Percentiles rank a stretch among this genome's conserved stretches.
Evolutionary conservation across 2,888 invertebrate species (phyloP).

Genomic region (Rhagonycha fulva): DNA sequence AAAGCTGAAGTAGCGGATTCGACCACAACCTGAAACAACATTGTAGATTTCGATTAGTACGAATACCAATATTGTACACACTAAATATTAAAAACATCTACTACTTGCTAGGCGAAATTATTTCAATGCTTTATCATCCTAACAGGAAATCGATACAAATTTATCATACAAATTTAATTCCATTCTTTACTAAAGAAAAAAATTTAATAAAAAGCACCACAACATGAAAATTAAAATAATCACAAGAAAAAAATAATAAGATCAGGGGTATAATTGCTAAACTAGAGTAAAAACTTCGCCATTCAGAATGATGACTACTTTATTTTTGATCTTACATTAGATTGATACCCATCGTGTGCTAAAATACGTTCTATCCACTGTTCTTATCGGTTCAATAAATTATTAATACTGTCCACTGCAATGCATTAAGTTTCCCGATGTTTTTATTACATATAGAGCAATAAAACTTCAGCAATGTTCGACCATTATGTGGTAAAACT

Average conservation of each 20-base stretch:
- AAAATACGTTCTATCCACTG: slow-evolving; percentile 7
- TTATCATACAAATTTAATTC: no score
- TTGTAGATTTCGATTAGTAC: not conserved
- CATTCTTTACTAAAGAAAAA: no score
- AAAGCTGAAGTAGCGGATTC: slow-evolving; percentile 83
- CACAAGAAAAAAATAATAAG: no score
- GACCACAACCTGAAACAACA: slow-evolving; percentile 74
- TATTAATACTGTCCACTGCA: slow-evolving; percentile 27
- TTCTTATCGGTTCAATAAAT: slow-evolving; percentile 24
- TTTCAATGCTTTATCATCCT: no score
- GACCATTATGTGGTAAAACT: slow-evolving; percentile 13
- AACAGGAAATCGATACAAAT: no score
- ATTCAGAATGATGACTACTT: not conserved
- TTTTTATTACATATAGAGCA: slow-evolving; percentile 20
- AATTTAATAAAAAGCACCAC: no score
- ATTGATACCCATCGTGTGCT: not conserved
- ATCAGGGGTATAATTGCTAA: no score
- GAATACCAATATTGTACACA: not conserved
- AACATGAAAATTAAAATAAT: no score
- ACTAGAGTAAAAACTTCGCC: not conserved
- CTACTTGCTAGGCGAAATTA: not conserved
- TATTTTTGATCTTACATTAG: not conserved
- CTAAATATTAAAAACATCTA: not conserved
- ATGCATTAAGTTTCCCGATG: slow-evolving; percentile 18
- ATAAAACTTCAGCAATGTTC: slow-evolving; percentile 18